These are phyloP conservation scores for Eublepharis macularius DNA, from an alignment of 2,113 vertebrate species.

Conservation along the genomic window DNA sequence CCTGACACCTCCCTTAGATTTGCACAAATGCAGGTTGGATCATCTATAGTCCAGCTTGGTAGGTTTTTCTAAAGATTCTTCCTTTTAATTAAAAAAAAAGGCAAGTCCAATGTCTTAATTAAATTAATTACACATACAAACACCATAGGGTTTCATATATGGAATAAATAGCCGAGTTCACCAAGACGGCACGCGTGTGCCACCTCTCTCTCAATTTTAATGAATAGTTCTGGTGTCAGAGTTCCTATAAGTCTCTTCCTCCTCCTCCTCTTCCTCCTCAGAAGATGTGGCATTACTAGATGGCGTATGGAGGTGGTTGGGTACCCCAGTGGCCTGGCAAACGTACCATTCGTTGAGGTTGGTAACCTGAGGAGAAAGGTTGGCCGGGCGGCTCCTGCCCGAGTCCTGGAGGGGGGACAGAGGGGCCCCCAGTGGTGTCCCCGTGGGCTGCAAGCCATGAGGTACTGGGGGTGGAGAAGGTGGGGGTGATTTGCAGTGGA, in stretches of 20 bases:
- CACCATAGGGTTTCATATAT: constrained; percentile 80
- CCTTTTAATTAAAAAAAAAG: constrained; percentile 41
- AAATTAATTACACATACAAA: constrained; percentile 79
- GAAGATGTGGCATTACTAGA: constrained; percentile 89
- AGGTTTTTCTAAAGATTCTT: constrained; percentile 28
- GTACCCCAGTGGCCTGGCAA: constrained; percentile 88
- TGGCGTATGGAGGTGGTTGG: constrained; percentile 87
- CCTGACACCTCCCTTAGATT: constrained; percentile 37
- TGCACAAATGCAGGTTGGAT: constrained; percentile 12
- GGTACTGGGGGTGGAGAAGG: constrained; percentile 78
- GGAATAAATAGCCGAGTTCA: constrained; percentile 79
- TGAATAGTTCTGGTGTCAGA: constrained; percentile 89
- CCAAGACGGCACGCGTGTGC: constrained; percentile 60
- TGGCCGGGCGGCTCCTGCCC: constrained; percentile 78
- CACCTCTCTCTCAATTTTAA: constrained; percentile 68
- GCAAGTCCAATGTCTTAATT: constrained; percentile 72
- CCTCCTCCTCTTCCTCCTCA: constrained; percentile 89
- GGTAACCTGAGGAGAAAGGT: constrained; percentile 92
- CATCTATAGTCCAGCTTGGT: constrained; percentile 37
- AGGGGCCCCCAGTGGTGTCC: constrained; percentile 77
- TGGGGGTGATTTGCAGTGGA: constrained; percentile 96
- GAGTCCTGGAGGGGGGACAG: constrained; percentile 81
- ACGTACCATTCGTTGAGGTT: constrained; percentile 99
- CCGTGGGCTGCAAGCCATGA: constrained; percentile 79
- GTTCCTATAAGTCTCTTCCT: constrained; percentile 87